phyloP scores from a whole-genome alignment of 2,888 invertebrate genomes.

The Leptogaster cylindrica region DNA sequence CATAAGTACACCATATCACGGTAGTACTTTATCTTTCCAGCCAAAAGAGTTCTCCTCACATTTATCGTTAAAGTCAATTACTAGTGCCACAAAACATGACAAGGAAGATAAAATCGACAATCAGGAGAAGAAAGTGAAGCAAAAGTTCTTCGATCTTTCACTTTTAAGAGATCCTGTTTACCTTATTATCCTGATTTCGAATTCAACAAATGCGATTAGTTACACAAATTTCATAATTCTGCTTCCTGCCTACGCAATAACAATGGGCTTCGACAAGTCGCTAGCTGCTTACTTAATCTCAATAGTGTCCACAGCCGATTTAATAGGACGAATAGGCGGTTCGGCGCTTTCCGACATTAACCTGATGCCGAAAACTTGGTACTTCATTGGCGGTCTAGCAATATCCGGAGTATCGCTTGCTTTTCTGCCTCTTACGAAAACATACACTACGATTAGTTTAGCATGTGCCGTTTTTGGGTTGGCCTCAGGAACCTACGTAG shows the following conservation, averaged over 20 bases:
- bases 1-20: slow-evolving; percentile 84
- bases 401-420: slow-evolving; percentile 78
- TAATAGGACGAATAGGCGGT: slow-evolving; percentile 84
- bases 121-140: slow-evolving; percentile 58
- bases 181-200: slow-evolving; percentile 81
- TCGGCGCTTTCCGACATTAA: slow-evolving; percentile 82
- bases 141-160: slow-evolving; percentile 76
- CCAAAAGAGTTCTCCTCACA: slow-evolving; percentile 80
- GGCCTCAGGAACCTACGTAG: slow-evolving; percentile 84
- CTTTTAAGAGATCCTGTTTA: slow-evolving; percentile 80
- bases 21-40: slow-evolving; percentile 80
- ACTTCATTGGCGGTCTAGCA: slow-evolving; percentile 79
- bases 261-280: slow-evolving; percentile 73
- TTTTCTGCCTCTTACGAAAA: slow-evolving; percentile 71
- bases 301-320: slow-evolving; percentile 79
- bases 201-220: slow-evolving; percentile 84
- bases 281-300: slow-evolving; percentile 77
- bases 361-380: slow-evolving; percentile 79
- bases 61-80: slow-evolving; percentile 74
- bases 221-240: slow-evolving; percentile 86
- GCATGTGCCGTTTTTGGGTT: slow-evolving; percentile 81
- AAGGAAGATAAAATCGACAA: slow-evolving; percentile 57
- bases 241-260: slow-evolving; percentile 77
- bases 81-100: slow-evolving; percentile 60
- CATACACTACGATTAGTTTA: slow-evolving; percentile 70